Evolutionary conservation across 2,888 invertebrate genomes (phyloP).

Genomic region (Lottia scabra): DNA sequence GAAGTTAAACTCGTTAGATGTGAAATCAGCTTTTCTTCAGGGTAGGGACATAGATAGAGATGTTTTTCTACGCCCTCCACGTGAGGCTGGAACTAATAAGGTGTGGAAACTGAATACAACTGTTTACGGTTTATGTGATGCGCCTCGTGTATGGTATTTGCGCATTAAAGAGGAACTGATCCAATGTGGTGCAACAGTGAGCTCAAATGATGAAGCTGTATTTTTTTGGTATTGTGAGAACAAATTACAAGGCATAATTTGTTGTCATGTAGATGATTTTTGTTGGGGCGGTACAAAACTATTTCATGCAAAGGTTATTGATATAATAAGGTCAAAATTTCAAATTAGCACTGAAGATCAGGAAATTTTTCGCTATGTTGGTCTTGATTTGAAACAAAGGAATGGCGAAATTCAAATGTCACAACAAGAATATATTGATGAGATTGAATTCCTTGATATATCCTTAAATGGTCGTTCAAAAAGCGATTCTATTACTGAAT

Average conservation of each 20-base stretch:
- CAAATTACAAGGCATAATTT: slow-evolving; percentile 8
- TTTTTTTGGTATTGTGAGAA: slow-evolving; percentile 8
- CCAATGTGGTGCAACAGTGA: slow-evolving; percentile 1
- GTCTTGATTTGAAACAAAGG: background rate
- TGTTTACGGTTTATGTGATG: slow-evolving; percentile 21
- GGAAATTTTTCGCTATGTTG: slow-evolving; percentile 12
- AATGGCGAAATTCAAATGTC: no score
- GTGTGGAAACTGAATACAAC: slow-evolving; percentile 10
- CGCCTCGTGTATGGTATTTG: slow-evolving; percentile 13
- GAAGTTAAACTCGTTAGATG: background rate
- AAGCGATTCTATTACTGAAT: no score
- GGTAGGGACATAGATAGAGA: slow-evolving; percentile 5
- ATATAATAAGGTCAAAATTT: slow-evolving; percentile 8
- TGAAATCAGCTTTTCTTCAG: slow-evolving; percentile 7
- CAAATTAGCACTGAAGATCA: slow-evolving; percentile 12
- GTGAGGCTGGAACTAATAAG: background rate
- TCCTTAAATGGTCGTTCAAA: no score
- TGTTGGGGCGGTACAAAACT: slow-evolving; percentile 10
- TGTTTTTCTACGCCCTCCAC: slow-evolving; percentile 6
- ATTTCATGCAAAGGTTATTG: slow-evolving; percentile 12
- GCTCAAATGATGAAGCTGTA: slow-evolving; percentile 7
- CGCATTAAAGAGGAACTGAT: slow-evolving; percentile 2
- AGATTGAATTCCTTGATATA: no score
- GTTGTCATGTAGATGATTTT: slow-evolving; percentile 21
- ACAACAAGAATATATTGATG: no score